Evolutionary conservation across 2,888 invertebrate species (phyloP).

Genomic region (Polylopha cassiicola): DNA sequence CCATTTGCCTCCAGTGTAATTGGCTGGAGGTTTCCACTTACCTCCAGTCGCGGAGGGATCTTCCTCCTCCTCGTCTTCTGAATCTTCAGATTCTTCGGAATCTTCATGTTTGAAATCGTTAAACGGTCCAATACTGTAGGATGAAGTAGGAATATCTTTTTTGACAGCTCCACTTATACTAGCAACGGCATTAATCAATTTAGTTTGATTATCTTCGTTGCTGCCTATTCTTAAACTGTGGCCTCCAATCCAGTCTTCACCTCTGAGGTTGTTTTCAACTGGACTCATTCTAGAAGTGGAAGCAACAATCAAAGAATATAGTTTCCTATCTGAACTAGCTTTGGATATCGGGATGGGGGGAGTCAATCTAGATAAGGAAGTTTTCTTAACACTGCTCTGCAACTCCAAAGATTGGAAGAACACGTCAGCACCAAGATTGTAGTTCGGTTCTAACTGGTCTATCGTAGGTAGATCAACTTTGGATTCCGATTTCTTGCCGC

Average conservation of each 20-base stretch:
- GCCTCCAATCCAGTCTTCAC: conserved; percentile 80
- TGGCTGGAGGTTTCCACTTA: conserved; percentile 84
- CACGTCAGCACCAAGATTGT: conserved; percentile 86
- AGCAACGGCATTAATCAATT: conserved; percentile 80
- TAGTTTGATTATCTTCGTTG: conserved; percentile 77
- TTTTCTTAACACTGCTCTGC: conserved; percentile 83
- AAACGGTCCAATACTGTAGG: conserved; percentile 57
- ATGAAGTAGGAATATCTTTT: conserved; percentile 65
- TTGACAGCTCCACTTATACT: conserved; percentile 77
- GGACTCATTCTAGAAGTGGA: conserved; percentile 64
- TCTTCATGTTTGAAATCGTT: conserved; percentile 66
- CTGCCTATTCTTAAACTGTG: conserved; percentile 75
- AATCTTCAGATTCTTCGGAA: conserved; percentile 77
- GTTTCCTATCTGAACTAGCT: conserved; percentile 47
- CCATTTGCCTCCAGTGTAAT: conserved; percentile 71
- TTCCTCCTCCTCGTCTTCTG: conserved; percentile 77
- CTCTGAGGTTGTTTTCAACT: conserved; percentile 64
- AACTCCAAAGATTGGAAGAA: conserved; percentile 91
- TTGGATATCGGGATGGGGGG: conserved; percentile 60
- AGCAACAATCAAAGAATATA: conserved; percentile 42
- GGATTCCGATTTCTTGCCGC: conserved; percentile 63
- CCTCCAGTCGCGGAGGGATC: conserved; percentile 74
- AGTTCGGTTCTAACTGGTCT: conserved; percentile 65
- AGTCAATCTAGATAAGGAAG: conserved; percentile 69
- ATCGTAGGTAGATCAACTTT: conserved; percentile 53